Base-by-base conservation (phyloP, 2,797 vertebrate species). In the Ctenochaetus hawaiiensis region DNA sequence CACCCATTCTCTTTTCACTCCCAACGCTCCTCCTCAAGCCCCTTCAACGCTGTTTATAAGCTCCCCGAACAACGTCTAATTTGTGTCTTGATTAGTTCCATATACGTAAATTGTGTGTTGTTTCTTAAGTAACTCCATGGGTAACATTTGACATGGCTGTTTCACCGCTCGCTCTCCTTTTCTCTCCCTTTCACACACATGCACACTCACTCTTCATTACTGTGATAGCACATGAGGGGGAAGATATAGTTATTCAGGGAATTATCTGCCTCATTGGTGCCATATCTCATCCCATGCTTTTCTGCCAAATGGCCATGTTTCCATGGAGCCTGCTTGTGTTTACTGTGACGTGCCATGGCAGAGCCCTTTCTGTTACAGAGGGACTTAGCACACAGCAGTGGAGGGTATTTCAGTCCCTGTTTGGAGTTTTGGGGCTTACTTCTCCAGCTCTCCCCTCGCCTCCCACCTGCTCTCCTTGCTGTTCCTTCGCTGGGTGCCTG, bases 211-310 rank as follows among this genome's bases (percentile, higher is more conserved):
- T 81, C 84, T 84, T 87, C 82, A 87, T 90, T 82, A 65, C 68
- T 34, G 30, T 67, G 73, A 88, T 88, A 90, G 84, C 87, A 89
- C 85, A 91, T 79, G 80, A 87, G 87, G 87, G 85, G 87, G 83
- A 82, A 89, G 90, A 88, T 91, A 87, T 84, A 90, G 92, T 93
- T 92, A 91, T 93, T 91, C 82, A 83, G 92, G 89, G 92, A 93
- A 93, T 95, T 93, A 93, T 93, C 89, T 87, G 91, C 88, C 90
- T 94, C 90, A 90, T 93, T 91, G 92, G 90, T 92, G 88, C 89
- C 84, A 85, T 92, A 88, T 93, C 92, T 91, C 86, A 91, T 93
- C 85, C 79, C 70, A 16, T 84, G 82, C 83, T 78, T 77, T 84
- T 73, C 69, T 81, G 90, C 90, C 91, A 92, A 90, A 85, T 90